Evolutionary conservation across 1,140 invertebrate species (phyloP).

Genomic region (Macrobrachium nipponense): DNA sequence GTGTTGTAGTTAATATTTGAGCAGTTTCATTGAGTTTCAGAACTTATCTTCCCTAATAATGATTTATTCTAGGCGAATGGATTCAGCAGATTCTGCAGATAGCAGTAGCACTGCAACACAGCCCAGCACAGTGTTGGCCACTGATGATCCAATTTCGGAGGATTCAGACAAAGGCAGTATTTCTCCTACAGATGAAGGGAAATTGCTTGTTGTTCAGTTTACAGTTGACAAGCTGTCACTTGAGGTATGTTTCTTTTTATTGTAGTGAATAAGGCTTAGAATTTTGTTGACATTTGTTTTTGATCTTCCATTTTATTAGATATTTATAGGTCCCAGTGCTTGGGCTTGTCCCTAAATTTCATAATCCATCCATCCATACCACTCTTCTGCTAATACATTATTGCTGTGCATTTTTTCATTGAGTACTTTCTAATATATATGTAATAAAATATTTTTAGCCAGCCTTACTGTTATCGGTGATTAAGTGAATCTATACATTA

Average conservation of each 20-base stretch:
- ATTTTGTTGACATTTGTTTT: background rate
- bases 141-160: conserved; percentile 12
- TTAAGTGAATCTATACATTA: too few species aligned
- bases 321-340: too few species aligned
- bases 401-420: too few species aligned
- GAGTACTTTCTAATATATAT: too few species aligned
- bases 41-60: too few species aligned
- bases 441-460: too few species aligned
- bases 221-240: conserved; percentile 88
- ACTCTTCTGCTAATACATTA: too few species aligned
- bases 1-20: too few species aligned
- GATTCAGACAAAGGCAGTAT: conserved; percentile 26
- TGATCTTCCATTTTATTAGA: background rate
- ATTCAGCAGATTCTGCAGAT: conserved; percentile 18
- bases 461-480: too few species aligned
- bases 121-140: conserved; percentile 32
- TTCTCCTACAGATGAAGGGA: conserved; percentile 69
- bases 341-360: too few species aligned
- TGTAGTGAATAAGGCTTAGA: background rate
- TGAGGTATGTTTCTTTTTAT: conserved; percentile 70
- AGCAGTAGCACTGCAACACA: background rate
- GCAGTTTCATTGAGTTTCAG: too few species aligned
- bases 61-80: conserved; percentile 8
- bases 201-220: conserved; percentile 87
- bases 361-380: too few species aligned